Evolutionary conservation across 2,888 invertebrate species (phyloP), one percentile per base, ranked within the genome.

Genomic region (Heliconius aoede): DNA sequence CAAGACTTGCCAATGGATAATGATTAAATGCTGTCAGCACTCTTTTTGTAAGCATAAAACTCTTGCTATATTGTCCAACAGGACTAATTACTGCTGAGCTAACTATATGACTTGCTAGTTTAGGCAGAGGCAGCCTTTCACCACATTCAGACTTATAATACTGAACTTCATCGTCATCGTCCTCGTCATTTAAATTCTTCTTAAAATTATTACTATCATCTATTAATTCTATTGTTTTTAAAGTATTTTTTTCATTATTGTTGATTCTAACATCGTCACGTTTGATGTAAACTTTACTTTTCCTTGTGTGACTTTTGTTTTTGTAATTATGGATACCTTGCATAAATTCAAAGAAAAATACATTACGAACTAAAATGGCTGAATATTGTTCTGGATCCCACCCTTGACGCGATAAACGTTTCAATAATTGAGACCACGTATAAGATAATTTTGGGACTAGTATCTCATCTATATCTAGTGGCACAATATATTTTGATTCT

Each of bases 1-100:
- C 95, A 36, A 96, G 85, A 76, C 95, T 94, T 76, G 95, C 94
- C 81, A 97, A 87, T 7, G 97, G 96, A 85, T 97, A 97, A 86
- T 97, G 97, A 88, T 97, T 97, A 89, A 97, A 97, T 61, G 97
- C 96, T 68, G 96, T 96, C 83, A 96, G 89, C 40, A 96, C 95
- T 79, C 95, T 95, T 81, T 93, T 93, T 8, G 96, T 96, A 30
- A 95, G 90, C 86, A 97, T 95, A 86, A 97, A 96, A 86, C 97
- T 97, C 87, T 97, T 97, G 73, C 96, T 96, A 78, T 96, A 96
- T 81, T 95, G 95, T 26, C 96, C 96, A 78, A 95, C 91, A 4
- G 95, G 95, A 84, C 96, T 96, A 68, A 96, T 92, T 77, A 94
- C 86, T 3, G 94, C 92, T 26, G 96, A 95, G 74, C 96, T 93